Evolutionary conservation across 2,888 invertebrate genomes (phyloP).

Genomic region (Pheosia gnoma): DNA sequence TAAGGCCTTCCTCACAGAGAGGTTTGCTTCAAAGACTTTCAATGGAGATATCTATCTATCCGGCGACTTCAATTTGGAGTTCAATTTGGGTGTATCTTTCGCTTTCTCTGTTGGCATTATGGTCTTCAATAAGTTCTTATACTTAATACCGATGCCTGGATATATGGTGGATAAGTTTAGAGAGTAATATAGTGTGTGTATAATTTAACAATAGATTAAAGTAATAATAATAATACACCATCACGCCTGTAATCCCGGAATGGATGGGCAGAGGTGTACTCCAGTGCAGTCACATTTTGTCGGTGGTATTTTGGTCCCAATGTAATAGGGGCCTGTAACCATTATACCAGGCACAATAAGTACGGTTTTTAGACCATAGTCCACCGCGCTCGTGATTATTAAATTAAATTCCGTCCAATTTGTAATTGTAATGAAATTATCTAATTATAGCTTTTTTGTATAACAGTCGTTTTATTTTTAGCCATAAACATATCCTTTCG

Average conservation of each 20-base stretch:
- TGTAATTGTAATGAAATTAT: constrained; percentile 1
- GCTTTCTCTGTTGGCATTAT: constrained; percentile 93
- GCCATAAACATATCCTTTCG: no score
- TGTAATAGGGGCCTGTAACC: no score
- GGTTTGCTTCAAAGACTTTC: constrained; percentile 85
- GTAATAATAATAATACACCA: no score
- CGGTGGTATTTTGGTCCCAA: no score
- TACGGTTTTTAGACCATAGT: no score
- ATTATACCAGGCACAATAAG: no score
- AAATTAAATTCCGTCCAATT: constrained; percentile 17
- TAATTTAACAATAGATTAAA: constrained; percentile 7
- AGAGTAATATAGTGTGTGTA: constrained; percentile 69
- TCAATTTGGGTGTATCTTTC: constrained; percentile 92
- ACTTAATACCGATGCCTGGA: constrained; percentile 92
- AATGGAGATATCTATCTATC: constrained; percentile 81
- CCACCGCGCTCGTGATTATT: neutral
- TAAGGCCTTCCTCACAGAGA: constrained; percentile 87
- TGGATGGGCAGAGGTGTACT: no score
- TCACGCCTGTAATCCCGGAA: no score
- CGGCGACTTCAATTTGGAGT: constrained; percentile 87
- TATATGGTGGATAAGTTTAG: constrained; percentile 95
- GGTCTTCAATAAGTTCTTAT: constrained; percentile 92
- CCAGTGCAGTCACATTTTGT: no score
- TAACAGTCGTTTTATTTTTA: no score
- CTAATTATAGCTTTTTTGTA: neutral